These are phyloP conservation scores for Vesta saturnalis DNA, from an alignment of 2,888 invertebrate genomes.

Conservation along the genomic window DNA sequence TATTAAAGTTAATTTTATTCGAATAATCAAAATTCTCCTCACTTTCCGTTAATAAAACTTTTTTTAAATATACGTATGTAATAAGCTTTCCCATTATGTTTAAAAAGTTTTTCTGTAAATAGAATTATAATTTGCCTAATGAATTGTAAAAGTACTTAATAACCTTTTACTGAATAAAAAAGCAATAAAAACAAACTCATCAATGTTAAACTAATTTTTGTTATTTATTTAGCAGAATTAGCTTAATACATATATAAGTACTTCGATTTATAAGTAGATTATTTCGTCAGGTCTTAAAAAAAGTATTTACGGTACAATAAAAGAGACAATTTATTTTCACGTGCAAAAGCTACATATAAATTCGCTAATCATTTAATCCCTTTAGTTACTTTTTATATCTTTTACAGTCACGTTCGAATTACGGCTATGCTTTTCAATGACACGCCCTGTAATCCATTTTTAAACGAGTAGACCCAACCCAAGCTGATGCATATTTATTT, in stretches of 20 bases:
- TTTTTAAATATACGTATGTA: too few species aligned
- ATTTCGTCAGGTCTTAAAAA: neutral
- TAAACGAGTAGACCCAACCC: constrained; percentile 48
- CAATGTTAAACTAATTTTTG: too few species aligned
- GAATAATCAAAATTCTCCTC: too few species aligned
- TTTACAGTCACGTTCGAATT: constrained; percentile 49
- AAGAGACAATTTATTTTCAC: constrained; percentile 22
- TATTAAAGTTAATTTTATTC: too few species aligned
- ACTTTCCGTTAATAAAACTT: too few species aligned
- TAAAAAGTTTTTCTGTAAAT: too few species aligned
- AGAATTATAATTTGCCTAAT: too few species aligned
- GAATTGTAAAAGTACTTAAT: too few species aligned
- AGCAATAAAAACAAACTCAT: too few species aligned
- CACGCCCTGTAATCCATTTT: constrained; percentile 52
- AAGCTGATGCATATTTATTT: constrained; percentile 51
- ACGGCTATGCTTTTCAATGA: constrained; percentile 49
- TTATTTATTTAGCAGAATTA: too few species aligned
- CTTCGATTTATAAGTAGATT: neutral
- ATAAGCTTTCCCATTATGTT: too few species aligned
- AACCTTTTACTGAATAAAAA: too few species aligned
- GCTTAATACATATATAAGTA: neutral
- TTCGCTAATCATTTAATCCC: constrained; percentile 51
- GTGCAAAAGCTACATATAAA: constrained; percentile 48
- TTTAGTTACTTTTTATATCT: constrained; percentile 48
- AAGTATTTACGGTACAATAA: constrained; percentile 15